These are phyloP conservation scores for Gnathonemus echidnorhynchus DNA, from an alignment of 2,113 vertebrate species.

Conservation along the genomic window DNA sequence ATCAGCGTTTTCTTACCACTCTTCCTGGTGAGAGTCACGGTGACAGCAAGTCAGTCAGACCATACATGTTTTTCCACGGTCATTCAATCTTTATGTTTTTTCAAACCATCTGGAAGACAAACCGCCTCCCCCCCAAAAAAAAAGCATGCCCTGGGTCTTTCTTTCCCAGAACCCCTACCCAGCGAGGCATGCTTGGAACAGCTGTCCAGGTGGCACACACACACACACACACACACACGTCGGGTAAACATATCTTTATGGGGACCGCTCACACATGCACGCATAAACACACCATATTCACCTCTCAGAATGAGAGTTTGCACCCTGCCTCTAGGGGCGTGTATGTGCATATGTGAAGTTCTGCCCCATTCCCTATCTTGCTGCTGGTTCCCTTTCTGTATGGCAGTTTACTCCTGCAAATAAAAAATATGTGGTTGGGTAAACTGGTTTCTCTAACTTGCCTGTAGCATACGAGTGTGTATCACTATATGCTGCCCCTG, in stretches of 20 bases:
- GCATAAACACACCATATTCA: background rate
- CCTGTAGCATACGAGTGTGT: background rate
- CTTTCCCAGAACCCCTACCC: background rate
- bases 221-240: too few relatives aligned
- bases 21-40: background rate
- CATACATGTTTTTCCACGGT: background rate
- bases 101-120: background rate
- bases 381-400: too few relatives aligned
- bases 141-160: background rate
- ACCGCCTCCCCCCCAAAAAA: too few relatives aligned
- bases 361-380: background rate
- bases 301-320: background rate
- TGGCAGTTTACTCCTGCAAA: background rate
- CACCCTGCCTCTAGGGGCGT: too few relatives aligned
- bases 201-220: background rate
- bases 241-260: too few relatives aligned
- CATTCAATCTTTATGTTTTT: background rate
- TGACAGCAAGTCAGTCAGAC: background rate
- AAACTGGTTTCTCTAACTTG: background rate
- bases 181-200: background rate
- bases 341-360: background rate
- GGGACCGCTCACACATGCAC: too few relatives aligned
- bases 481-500: background rate
- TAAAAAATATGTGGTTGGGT: background rate
- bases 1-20: background rate